Evolutionary conservation across 2,888 invertebrate genomes (phyloP).

Genomic region (Drosophila anceps): DNA sequence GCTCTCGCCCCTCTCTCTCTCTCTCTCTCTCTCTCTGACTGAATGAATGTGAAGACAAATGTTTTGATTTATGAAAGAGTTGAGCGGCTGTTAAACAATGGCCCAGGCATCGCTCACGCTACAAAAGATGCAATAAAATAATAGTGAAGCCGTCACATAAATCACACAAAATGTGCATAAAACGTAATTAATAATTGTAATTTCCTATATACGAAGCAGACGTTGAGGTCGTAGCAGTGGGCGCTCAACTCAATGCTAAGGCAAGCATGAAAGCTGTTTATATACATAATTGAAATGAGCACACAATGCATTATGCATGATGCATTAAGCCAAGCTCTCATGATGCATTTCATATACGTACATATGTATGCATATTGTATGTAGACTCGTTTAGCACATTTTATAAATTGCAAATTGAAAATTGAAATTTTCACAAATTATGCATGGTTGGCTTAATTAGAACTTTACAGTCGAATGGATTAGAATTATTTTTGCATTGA

Average conservation of each 20-base stretch:
- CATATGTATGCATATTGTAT: too few species aligned
- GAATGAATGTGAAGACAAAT: constrained; percentile 9
- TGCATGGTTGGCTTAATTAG: constrained; percentile 52
- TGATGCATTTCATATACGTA: neutral
- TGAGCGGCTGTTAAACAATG: constrained; percentile 2
- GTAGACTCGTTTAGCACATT: constrained; percentile 21
- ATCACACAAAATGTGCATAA: constrained; percentile 58
- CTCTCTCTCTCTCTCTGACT: neutral
- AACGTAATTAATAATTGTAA: constrained; percentile 72
- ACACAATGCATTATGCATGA: constrained; percentile 16
- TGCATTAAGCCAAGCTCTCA: constrained; percentile 9
- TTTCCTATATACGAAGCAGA: constrained; percentile 39
- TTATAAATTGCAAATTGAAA: constrained; percentile 28
- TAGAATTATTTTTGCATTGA: constrained; percentile 42
- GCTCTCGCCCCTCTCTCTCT: neutral
- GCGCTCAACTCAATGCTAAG: neutral
- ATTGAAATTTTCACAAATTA: constrained; percentile 45
- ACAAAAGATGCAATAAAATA: neutral
- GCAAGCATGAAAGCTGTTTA: constrained; percentile 7
- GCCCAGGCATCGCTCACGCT: neutral
- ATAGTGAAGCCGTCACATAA: constrained; percentile 47
- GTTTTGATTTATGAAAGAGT: constrained; percentile 33
- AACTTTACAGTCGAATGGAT: constrained; percentile 56
- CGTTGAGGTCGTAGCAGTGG: neutral
- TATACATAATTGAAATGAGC: constrained; percentile 39